Conservation (phyloP, 2,888 invertebrate genomes). For the Iselma pallidipennis region DNA sequence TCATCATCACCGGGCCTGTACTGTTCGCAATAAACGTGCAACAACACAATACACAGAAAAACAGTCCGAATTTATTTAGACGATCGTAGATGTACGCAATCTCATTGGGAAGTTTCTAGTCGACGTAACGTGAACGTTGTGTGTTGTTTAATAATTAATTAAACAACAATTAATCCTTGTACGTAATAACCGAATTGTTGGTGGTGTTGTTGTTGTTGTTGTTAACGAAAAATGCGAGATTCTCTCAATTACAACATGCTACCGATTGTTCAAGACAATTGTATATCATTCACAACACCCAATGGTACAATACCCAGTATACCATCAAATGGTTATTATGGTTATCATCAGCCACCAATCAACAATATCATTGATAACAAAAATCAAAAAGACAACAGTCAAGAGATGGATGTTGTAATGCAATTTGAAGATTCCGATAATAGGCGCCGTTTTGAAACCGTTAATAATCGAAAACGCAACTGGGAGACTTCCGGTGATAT, state of each 20-base stretch:
- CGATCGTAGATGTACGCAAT: conserved; percentile 21
- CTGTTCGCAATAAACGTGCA: neutral
- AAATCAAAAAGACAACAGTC: neutral
- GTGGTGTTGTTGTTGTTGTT: neutral
- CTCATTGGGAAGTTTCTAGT: conserved; percentile 14
- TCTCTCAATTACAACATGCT: conserved; percentile 27
- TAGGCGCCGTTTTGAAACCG: conserved; percentile 1
- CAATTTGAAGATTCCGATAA: conserved; percentile 15
- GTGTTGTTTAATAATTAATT: neutral
- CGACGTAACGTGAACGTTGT: neutral
- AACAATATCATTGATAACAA: conserved; percentile 11
- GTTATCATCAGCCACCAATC: conserved; percentile 35
- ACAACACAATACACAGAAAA: neutral
- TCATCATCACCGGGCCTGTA: too few relatives aligned
- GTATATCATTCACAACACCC: neutral
- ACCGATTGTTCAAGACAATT: conserved; percentile 27
- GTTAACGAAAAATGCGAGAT: conserved; percentile 23
- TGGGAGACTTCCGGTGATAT: conserved; percentile 24
- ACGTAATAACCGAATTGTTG: too few relatives aligned
- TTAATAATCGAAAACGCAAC: conserved; percentile 30
- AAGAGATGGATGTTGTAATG: conserved; percentile 11
- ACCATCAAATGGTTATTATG: conserved; percentile 43
- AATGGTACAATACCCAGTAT: conserved; percentile 19
- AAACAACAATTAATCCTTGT: too few relatives aligned
- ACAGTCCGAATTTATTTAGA: conserved; percentile 19